These are phyloP conservation scores for Peromyscus californicus DNA, from an alignment of 2,113 vertebrate genomes.

Conservation along the genomic window DNA sequence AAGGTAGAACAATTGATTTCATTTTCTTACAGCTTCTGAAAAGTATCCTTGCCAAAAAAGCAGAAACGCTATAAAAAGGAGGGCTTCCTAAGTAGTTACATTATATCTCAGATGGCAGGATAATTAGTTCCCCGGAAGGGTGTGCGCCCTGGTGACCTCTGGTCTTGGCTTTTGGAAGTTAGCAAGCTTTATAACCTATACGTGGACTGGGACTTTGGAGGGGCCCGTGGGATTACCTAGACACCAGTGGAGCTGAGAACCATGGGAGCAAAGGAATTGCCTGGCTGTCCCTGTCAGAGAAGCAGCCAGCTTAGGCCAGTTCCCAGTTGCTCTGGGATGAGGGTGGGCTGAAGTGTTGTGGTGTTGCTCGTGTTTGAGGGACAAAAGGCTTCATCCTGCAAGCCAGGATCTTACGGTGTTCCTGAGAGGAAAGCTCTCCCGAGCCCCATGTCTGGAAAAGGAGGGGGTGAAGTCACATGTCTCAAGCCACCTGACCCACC, in stretches of 20 bases:
- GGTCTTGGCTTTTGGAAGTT: constrained; percentile 8
- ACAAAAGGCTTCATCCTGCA: background rate
- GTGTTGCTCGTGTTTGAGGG: background rate
- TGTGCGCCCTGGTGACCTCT: background rate
- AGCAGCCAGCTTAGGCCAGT: background rate
- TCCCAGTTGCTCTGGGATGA: background rate
- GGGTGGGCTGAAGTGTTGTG: background rate
- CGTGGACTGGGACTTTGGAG: background rate
- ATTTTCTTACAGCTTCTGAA: background rate
- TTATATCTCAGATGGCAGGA: background rate
- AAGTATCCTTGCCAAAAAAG: background rate
- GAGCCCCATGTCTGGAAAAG: background rate
- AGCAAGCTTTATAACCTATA: background rate
- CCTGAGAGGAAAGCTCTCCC: background rate
- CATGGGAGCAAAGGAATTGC: background rate
- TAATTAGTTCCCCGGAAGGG: background rate
- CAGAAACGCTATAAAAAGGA: background rate
- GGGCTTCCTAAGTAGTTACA: background rate
- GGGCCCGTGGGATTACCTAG: background rate
- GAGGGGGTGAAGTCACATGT: background rate
- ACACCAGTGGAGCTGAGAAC: background rate
- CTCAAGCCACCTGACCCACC: background rate
- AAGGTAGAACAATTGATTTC: background rate
- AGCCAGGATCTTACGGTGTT: background rate
- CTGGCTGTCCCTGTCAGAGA: background rate